Conservation (phyloP, 2,797 vertebrate species). For the Parauchenoglanis punctatus region DNA sequence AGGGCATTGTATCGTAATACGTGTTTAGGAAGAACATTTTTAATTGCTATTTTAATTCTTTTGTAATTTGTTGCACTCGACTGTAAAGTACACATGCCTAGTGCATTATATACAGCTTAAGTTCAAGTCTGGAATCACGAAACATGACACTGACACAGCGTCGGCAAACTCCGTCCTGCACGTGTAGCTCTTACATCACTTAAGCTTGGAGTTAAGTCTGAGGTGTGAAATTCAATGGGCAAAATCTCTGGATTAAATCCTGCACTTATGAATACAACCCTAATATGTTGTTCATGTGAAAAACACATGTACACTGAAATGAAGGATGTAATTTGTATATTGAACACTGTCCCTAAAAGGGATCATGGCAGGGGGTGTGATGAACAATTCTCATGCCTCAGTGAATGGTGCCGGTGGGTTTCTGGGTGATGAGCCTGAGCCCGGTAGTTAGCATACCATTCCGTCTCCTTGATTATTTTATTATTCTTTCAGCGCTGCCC, state of each 20-base stretch:
- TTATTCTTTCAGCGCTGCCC: conserved; percentile 12
- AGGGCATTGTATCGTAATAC: background rate
- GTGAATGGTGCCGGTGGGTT: conserved; percentile 16
- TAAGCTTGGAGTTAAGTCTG: background rate
- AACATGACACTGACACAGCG: background rate
- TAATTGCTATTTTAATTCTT: background rate
- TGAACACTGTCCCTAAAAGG: background rate
- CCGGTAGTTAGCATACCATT: conserved; percentile 23
- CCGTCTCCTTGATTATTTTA: conserved; percentile 28
- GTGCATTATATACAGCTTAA: background rate
- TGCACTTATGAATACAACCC: background rate
- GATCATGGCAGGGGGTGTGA: background rate
- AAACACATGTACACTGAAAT: background rate
- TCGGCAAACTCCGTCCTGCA: background rate
- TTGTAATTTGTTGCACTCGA: background rate
- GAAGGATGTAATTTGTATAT: conserved; percentile 4
- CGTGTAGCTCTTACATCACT: too few relatives aligned
- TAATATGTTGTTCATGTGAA: background rate
- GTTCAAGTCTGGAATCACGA: background rate
- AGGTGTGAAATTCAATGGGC: background rate
- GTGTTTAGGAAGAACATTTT: background rate
- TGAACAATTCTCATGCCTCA: conserved; percentile 31
- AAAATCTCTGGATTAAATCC: background rate
- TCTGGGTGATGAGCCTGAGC: conserved; percentile 20
- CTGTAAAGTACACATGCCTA: background rate